Percentiles rank a stretch among this genome's conserved stretches.
Evolutionary conservation across 2,797 vertebrate genomes (phyloP).

Genomic region (Xenops minutus): DNA sequence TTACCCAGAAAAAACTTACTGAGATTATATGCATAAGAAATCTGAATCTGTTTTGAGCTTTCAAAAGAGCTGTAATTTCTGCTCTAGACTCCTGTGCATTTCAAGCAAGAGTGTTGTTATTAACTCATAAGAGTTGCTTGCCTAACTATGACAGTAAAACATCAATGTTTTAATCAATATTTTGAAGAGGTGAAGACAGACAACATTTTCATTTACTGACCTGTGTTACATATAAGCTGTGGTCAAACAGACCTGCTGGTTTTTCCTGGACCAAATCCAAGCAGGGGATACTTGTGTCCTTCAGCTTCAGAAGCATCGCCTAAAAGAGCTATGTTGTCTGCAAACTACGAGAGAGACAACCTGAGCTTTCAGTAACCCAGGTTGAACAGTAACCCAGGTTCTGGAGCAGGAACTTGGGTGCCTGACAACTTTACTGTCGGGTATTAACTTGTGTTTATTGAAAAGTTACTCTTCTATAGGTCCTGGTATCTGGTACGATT

Average conservation of each 20-base stretch:
- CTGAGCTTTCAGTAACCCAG: neutral
- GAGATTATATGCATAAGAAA: neutral
- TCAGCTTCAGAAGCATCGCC: neutral
- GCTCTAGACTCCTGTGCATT: neutral
- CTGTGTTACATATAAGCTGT: neutral
- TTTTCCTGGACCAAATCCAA: neutral
- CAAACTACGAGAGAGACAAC: neutral
- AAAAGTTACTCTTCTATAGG: neutral
- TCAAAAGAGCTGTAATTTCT: neutral
- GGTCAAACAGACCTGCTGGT: neutral
- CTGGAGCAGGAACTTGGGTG: neutral
- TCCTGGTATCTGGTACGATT: neutral
- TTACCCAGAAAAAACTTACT: neutral
- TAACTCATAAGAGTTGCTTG: neutral
- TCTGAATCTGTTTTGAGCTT: neutral
- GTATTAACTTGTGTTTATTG: neutral
- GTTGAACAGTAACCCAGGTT: neutral
- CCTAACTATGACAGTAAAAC: neutral
- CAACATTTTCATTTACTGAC: neutral
- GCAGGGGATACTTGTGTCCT: neutral
- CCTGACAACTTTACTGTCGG: neutral
- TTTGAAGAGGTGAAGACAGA: neutral
- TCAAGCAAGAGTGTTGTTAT: neutral
- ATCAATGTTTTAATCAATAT: neutral
- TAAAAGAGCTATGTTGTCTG: neutral